A percentile compares a stretch with the other conserved stretches of the same genome.
These are phyloP conservation scores for Dromiciops gliroides DNA, from an alignment of 2,113 vertebrate genomes.

Conservation along the genomic window DNA sequence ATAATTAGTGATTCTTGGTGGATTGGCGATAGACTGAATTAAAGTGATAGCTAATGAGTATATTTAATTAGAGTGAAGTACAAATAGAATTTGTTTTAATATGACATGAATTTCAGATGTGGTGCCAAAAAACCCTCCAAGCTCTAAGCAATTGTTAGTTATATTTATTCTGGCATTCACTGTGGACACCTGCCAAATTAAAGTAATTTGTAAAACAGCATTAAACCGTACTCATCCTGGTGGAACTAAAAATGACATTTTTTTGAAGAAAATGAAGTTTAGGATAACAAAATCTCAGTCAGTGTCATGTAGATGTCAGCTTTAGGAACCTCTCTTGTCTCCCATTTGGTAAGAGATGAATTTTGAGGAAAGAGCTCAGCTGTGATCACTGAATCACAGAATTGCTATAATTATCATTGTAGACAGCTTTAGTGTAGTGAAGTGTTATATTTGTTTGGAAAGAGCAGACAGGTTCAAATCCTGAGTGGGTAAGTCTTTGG, in stretches of 20 bases:
- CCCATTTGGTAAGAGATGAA: not conserved
- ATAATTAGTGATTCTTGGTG: not conserved
- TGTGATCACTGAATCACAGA: not conserved
- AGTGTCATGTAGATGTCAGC: not conserved
- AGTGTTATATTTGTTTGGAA: not conserved
- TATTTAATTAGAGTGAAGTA: constrained; percentile 39
- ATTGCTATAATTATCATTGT: not conserved
- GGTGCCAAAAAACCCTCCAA: constrained; percentile 32
- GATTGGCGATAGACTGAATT: not conserved
- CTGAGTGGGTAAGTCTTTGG: not conserved
- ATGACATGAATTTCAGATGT: not conserved
- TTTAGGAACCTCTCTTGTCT: not conserved
- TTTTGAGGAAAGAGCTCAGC: not conserved
- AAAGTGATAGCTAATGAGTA: constrained; percentile 4
- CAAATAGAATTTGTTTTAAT: constrained; percentile 34
- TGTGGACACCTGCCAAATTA: constrained; percentile 35
- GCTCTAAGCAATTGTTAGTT: constrained; percentile 29
- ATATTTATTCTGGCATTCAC: constrained; percentile 59
- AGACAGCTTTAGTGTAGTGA: not conserved
- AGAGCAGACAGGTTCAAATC: not conserved
- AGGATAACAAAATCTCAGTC: not conserved
- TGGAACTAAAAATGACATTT: constrained; percentile 62
- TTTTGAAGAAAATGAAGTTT: not conserved
- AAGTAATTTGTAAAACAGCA: constrained; percentile 29
- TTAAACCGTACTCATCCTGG: not conserved